A percentile compares a stretch with the other conserved stretches of the same genome.
Evolutionary conservation across 2,113 vertebrate genomes (phyloP).

Genomic region (Fregetta grallaria): DNA sequence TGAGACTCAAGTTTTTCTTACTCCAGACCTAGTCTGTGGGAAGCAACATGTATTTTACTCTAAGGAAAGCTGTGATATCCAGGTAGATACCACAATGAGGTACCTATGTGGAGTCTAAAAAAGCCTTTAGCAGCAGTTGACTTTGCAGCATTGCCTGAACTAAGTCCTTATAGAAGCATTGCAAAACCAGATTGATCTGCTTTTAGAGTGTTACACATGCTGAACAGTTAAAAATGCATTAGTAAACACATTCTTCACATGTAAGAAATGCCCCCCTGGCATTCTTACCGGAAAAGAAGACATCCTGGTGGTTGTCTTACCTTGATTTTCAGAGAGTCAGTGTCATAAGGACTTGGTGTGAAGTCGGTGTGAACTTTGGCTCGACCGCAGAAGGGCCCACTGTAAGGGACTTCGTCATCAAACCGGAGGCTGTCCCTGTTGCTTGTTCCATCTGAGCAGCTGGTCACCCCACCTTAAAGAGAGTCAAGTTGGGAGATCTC

Average conservation of each 20-base stretch:
- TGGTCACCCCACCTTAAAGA: conserved; percentile 87
- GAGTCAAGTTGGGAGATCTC: not conserved
- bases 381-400: conserved; percentile 83
- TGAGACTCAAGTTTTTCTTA: not conserved
- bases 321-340: conserved; percentile 91
- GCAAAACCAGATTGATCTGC: not conserved
- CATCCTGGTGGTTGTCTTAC: conserved; percentile 54
- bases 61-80: not conserved
- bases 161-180: not conserved
- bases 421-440: conserved; percentile 87
- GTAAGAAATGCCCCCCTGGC: not conserved
- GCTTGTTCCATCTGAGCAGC: conserved; percentile 85
- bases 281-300: not conserved
- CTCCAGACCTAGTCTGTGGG: not conserved
- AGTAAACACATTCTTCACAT: not conserved
- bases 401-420: conserved; percentile 79
- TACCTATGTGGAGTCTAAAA: not conserved
- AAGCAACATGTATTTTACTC: not conserved
- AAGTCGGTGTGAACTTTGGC: conserved; percentile 92
- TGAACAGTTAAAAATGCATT: not conserved
- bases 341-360: conserved; percentile 92
- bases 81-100: not conserved
- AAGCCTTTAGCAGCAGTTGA: not conserved
- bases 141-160: not conserved
- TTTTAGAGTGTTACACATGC: rapidly evolving